These are phyloP conservation scores for Euplexia lucipara DNA, from an alignment of 2,888 invertebrate genomes.

Conservation along the genomic window DNA sequence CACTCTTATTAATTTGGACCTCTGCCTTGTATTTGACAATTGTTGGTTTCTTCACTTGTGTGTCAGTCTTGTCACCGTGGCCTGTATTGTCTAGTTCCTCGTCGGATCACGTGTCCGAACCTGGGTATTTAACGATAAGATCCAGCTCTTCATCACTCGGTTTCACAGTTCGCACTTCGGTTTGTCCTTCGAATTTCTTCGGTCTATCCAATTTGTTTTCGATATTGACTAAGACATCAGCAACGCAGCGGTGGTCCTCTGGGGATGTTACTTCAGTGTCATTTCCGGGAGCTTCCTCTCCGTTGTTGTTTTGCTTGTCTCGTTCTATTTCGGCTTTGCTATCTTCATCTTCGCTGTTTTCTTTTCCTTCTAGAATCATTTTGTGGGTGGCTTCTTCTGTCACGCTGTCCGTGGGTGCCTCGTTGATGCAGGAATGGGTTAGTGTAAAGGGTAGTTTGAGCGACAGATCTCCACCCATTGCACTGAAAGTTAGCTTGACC, in stretches of 20 bases:
- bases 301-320: constrained; percentile 83
- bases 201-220: constrained; percentile 85
- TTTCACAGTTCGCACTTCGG: constrained; percentile 80
- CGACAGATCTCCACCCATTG: constrained; percentile 95
- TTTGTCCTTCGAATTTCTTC: constrained; percentile 82
- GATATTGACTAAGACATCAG: constrained; percentile 86
- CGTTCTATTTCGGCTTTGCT: constrained; percentile 80
- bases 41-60: constrained; percentile 70
- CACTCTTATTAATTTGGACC: constrained; percentile 82
- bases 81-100: constrained; percentile 75
- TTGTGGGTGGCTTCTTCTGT: constrained; percentile 87
- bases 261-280: constrained; percentile 80
- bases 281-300: constrained; percentile 70
- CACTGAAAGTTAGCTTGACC: constrained; percentile 95
- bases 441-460: constrained; percentile 95
- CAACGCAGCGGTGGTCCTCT: constrained; percentile 81
- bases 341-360: constrained; percentile 86
- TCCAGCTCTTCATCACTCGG: constrained; percentile 86
- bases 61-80: constrained; percentile 82
- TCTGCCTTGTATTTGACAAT: constrained; percentile 76
- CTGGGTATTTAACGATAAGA: constrained; percentile 87
- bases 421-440: constrained; percentile 93
- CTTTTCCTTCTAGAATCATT: constrained; percentile 87
- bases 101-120: constrained; percentile 90
- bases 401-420: constrained; percentile 90